These are phyloP conservation scores for Temnothorax rugatulus DNA, from an alignment of 2,888 invertebrate genomes.

Conservation along the genomic window DNA sequence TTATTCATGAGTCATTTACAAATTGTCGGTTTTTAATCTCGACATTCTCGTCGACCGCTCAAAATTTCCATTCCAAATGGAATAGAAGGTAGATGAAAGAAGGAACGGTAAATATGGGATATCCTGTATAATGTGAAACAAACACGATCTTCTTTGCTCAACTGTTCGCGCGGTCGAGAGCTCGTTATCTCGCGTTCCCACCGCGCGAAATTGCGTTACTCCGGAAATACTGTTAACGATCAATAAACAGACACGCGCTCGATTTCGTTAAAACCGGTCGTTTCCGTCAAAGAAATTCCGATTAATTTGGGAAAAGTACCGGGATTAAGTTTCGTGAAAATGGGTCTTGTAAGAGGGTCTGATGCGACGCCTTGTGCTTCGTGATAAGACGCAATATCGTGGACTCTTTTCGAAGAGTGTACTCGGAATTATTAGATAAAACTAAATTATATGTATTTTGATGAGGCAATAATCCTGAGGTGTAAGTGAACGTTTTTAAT, in stretches of 20 bases:
- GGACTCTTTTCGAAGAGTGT: not conserved
- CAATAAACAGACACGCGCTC: conserved; percentile 19
- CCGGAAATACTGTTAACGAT: conserved; percentile 31
- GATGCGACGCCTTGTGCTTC: not conserved
- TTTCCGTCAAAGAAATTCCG: conserved; percentile 1
- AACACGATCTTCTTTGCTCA: conserved; percentile 6
- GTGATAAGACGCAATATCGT: not conserved
- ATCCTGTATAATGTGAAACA: conserved; percentile 21
- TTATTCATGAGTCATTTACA: not conserved
- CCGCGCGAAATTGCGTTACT: conserved; percentile 14
- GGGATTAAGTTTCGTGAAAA: not conserved
- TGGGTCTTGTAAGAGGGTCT: not conserved
- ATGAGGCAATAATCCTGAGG: not conserved
- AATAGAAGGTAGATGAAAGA: not conserved
- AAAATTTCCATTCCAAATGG: not conserved
- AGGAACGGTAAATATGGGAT: not conserved
- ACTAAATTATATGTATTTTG: conserved; percentile 2
- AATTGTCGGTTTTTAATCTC: conserved; percentile 7
- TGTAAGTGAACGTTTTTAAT: not conserved
- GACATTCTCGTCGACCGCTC: not conserved
- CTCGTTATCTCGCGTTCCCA: conserved; percentile 43
- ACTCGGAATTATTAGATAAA: not conserved
- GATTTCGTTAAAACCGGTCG: conserved; percentile 32
- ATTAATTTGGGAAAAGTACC: conserved; percentile 30
- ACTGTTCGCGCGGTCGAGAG: not conserved